phyloP scores from a whole-genome alignment of 2,797 vertebrate species.

The Aselliscus stoliczkanus region DNA sequence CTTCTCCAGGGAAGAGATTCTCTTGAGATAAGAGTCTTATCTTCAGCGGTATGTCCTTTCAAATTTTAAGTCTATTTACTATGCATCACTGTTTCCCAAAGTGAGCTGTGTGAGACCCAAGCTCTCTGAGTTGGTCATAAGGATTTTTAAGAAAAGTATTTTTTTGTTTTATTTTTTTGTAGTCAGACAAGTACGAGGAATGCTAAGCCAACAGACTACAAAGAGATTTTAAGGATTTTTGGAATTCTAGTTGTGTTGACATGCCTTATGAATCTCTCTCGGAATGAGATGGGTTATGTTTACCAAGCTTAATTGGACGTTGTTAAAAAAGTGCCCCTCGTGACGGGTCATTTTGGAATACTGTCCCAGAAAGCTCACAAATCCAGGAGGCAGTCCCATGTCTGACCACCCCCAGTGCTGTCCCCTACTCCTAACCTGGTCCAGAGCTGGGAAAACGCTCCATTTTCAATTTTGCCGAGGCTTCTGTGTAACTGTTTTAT shows the following conservation, averaged over 20 bases:
- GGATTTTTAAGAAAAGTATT: neutral
- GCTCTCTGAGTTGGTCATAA: neutral
- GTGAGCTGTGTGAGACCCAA: neutral
- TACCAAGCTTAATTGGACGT: neutral
- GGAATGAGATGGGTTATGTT: neutral
- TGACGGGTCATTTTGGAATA: neutral
- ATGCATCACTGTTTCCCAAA: neutral
- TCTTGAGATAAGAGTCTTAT: neutral
- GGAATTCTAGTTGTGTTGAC: neutral
- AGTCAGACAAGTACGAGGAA: neutral
- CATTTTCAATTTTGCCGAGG: neutral
- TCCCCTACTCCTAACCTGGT: neutral
- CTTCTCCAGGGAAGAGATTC: neutral
- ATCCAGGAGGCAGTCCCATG: neutral
- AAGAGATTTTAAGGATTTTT: neutral
- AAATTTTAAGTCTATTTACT: neutral
- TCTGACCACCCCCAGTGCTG: neutral
- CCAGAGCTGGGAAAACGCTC: neutral
- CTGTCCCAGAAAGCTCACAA: neutral
- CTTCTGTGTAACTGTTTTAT: neutral
- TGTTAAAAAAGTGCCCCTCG: neutral
- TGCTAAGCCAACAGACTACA: neutral
- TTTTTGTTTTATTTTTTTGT: neutral
- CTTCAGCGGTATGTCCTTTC: neutral
- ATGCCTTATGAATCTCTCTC: neutral